These are phyloP conservation scores for Oryctolagus cuniculus DNA, from an alignment of 2,113 vertebrate genomes.

Conservation along the genomic window DNA sequence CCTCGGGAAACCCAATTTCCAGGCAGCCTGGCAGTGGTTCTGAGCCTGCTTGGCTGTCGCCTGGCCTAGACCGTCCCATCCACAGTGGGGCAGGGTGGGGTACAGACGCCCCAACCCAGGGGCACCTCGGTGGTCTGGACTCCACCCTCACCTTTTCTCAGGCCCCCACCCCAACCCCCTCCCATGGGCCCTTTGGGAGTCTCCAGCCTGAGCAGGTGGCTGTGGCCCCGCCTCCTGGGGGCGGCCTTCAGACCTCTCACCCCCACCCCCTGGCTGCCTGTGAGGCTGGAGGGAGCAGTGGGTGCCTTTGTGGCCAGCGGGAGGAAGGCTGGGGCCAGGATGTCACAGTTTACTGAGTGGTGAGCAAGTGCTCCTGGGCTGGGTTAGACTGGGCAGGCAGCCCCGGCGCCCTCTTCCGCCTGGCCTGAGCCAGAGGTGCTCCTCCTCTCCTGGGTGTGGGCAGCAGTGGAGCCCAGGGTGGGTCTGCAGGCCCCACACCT, in stretches of 20 bases:
- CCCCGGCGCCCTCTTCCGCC: not conserved
- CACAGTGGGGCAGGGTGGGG: not conserved
- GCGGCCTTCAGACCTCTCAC: not conserved
- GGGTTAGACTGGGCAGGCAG: not conserved
- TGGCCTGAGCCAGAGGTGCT: not conserved
- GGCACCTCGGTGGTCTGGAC: accelerated
- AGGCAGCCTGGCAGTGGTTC: not conserved
- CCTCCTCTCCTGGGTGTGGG: not conserved
- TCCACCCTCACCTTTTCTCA: not conserved
- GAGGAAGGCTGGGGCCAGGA: slow-evolving; percentile 72
- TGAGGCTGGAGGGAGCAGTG: not conserved
- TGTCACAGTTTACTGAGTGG: slow-evolving; percentile 76
- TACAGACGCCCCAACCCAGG: accelerated
- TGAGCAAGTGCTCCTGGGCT: slow-evolving; percentile 61
- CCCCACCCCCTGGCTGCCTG: accelerated
- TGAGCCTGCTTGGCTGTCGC: not conserved
- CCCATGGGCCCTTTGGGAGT: not conserved
- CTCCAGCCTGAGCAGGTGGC: not conserved
- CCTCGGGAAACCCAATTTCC: slow-evolving; percentile 71
- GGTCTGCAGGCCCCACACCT: not conserved
- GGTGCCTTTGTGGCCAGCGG: not conserved
- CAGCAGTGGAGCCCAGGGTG: not conserved
- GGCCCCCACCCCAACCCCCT: not conserved
- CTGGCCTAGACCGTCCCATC: not conserved
- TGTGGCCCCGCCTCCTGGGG: not conserved